Base-by-base conservation (phyloP, 1,140 invertebrate genomes). In the Drosophila gunungcola region DNA sequence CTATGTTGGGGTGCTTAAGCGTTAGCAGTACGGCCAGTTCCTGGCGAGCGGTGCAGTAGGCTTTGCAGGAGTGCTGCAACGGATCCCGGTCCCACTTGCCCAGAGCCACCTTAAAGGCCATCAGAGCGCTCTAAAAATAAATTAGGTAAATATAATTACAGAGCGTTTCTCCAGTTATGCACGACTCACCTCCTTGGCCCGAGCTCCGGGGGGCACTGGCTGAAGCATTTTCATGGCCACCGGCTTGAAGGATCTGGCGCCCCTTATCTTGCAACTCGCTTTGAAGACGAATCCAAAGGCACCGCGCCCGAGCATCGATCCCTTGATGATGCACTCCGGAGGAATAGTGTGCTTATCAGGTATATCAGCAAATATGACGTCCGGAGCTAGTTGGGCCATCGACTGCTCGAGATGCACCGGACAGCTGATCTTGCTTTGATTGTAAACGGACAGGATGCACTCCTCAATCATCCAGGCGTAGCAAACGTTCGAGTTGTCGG, bases 231-330 rank as follows among this genome's bases (percentile, higher is more conserved):
- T 99, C 92, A 99, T 96, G 1, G 98, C 98, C 1, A 99, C 97
- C 70, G 97, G 95, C 9, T 94, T 93, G 43, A 94, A 93, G 9
- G 93, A 92, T 69, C 94, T 92, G 4, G 93, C 93, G 1, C 94
- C 93, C 29, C 95, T 93, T 9, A 95, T 78, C 62, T 95, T 95
- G 92, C 97, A 96, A 2, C 94, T 95, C 0, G 95, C 98, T 88
- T 96, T 95, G 91, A 98, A 98, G 1, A 99, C 99, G 91, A 99
- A 98, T 1, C 99, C 98, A 94, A 99, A 99, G 0, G 98, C 98
- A 0, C 99, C 99, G 38, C 98, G 95, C 0, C 99, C 99, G n/a
- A 98, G 93, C 90, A 98, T 93, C 64, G 95, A 95, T 1, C 96
- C 97, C 53, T 96, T 93, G 38, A 95, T 95, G 4, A 99, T 95